Percentiles rank a stretch among this genome's conserved stretches.
Conservation (phyloP, 2,113 vertebrate species). For the Nyctereutes procyonoides region DNA sequence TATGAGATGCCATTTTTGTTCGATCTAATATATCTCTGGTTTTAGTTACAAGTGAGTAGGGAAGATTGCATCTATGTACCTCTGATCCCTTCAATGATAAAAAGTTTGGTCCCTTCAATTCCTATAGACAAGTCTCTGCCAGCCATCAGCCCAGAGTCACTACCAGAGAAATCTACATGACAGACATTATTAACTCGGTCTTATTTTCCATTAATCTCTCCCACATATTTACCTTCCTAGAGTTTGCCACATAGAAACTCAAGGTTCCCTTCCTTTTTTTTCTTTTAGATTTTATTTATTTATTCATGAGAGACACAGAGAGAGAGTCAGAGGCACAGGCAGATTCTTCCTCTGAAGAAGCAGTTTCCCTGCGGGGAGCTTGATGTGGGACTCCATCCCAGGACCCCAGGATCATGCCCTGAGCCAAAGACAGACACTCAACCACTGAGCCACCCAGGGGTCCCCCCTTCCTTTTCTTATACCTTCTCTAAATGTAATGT, state of each 20-base stretch:
- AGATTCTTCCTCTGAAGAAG: too few relatives aligned
- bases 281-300: too few relatives aligned
- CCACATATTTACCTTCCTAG: background rate
- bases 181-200: background rate
- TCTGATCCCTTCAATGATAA: background rate
- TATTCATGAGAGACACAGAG: too few relatives aligned
- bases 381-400: too few relatives aligned
- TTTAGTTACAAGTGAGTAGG: background rate
- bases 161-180: background rate
- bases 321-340: too few relatives aligned
- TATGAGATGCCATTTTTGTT: background rate
- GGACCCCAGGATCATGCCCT: too few relatives aligned
- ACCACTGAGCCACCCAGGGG: too few relatives aligned
- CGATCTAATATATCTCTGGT: background rate
- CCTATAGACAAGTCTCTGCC: background rate
- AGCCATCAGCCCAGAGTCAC: background rate
- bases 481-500: background rate
- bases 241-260: background rate
- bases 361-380: too few relatives aligned
- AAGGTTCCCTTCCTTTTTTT: slow-evolving; percentile 1
- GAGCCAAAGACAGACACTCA: too few relatives aligned
- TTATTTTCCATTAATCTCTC: background rate
- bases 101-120: background rate
- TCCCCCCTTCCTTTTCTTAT: background rate
- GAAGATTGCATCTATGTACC: background rate